phyloP scores from a whole-genome alignment of 2,888 invertebrate genomes.

The Sicus ferrugineus region DNA sequence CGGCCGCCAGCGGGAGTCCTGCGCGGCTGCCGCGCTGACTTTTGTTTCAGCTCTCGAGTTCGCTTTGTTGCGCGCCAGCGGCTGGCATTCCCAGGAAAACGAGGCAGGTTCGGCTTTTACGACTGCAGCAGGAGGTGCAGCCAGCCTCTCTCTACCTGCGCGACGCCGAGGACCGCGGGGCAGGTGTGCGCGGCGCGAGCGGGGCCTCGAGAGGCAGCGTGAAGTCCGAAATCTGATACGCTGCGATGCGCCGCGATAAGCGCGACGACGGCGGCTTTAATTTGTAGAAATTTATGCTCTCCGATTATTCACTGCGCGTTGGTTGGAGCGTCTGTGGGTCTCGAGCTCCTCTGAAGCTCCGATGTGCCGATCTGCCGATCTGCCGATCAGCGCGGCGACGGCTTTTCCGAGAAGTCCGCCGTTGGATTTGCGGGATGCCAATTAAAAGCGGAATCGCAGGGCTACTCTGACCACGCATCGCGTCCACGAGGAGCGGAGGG shows the following conservation, averaged over 20 bases:
- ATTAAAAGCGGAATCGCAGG: too few relatives aligned
- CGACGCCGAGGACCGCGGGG: not conserved
- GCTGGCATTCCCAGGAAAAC: slow-evolving; percentile 24
- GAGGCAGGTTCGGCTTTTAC: slow-evolving; percentile 12
- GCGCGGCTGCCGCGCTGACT: slow-evolving; percentile 17
- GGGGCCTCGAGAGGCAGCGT: not conserved
- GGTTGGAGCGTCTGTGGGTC: too few relatives aligned
- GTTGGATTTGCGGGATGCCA: not conserved
- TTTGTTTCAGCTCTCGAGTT: slow-evolving; percentile 22
- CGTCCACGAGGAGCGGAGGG: not conserved
- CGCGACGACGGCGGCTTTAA: slow-evolving; percentile 24
- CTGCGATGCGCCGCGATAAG: slow-evolving; percentile 24
- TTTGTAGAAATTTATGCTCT: slow-evolving; percentile 29
- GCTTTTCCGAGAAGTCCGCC: not conserved
- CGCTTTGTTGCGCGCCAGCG: slow-evolving; percentile 24
- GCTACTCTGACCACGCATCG: too few relatives aligned
- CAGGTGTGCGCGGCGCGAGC: not conserved
- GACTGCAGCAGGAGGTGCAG: slow-evolving; percentile 22
- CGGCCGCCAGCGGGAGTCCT: slow-evolving; percentile 26
- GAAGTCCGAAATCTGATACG: slow-evolving; percentile 23
- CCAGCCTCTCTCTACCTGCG: not conserved
- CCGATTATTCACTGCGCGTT: not conserved
- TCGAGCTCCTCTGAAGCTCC: too few relatives aligned
- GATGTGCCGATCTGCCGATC: too few relatives aligned
- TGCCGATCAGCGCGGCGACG: too few relatives aligned